These are phyloP conservation scores for Aethes cnicana DNA, from an alignment of 2,888 invertebrate genomes.

Conservation along the genomic window DNA sequence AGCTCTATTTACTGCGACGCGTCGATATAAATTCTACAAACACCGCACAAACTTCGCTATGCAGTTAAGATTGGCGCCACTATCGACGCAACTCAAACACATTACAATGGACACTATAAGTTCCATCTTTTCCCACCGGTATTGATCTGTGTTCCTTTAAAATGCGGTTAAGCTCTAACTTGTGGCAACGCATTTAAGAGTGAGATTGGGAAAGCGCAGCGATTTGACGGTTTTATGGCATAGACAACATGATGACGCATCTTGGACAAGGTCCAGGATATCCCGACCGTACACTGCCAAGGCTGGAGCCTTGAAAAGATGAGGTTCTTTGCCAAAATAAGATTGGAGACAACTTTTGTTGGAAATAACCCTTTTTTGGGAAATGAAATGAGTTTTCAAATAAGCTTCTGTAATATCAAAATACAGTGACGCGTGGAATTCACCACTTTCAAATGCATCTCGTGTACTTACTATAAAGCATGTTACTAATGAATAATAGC, in stretches of 20 bases:
- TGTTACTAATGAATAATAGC: too few species aligned
- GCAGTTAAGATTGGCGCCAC: slow-evolving; percentile 5
- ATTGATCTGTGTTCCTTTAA: neutral
- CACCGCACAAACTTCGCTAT: slow-evolving; percentile 1
- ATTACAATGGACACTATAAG: neutral
- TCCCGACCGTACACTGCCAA: slow-evolving; percentile 43
- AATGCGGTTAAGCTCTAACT: neutral
- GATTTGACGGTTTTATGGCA: slow-evolving; percentile 2
- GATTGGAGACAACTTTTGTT: too few species aligned
- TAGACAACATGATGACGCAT: slow-evolving; percentile 32
- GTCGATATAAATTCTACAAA: slow-evolving; percentile 16
- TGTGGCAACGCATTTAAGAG: neutral
- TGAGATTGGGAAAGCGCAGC: neutral
- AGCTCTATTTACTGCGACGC: slow-evolving; percentile 22
- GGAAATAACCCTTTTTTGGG: neutral
- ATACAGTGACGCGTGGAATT: too few species aligned
- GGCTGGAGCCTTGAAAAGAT: slow-evolving; percentile 39
- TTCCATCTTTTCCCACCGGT: neutral
- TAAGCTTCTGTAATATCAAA: too few species aligned
- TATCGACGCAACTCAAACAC: neutral
- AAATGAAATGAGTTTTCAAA: too few species aligned
- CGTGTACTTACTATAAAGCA: too few species aligned
- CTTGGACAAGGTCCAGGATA: slow-evolving; percentile 32
- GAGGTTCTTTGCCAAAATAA: slow-evolving; percentile 28
- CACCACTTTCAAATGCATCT: too few species aligned